Conservation (phyloP, 2,797 vertebrate genomes). For the Crypturellus tataupa region DNA sequence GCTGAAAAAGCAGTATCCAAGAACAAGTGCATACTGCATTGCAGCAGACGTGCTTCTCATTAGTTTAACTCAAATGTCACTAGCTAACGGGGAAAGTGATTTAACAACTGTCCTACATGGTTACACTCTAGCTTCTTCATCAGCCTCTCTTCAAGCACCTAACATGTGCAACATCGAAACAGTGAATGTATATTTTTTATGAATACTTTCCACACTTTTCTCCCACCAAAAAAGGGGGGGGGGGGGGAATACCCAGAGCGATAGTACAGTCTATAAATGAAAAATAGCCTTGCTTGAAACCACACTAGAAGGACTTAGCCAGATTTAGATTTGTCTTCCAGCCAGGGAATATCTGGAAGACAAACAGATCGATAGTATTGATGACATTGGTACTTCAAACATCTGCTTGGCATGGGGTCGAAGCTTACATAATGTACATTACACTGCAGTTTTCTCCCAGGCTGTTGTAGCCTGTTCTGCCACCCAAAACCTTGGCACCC, state of each 20-base stretch:
- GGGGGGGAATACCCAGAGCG: rapidly evolving
- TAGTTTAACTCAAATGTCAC: conserved; percentile 70
- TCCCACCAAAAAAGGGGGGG: rapidly evolving
- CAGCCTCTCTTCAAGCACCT: background rate
- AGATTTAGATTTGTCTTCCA: too few species aligned
- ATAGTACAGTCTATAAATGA: background rate
- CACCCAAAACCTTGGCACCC: rapidly evolving
- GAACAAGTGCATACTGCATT: conserved; percentile 68
- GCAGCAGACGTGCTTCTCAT: conserved; percentile 67
- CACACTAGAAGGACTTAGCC: background rate
- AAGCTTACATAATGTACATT: rapidly evolving
- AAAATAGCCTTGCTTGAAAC: background rate
- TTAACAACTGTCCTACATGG: conserved; percentile 35
- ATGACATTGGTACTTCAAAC: background rate
- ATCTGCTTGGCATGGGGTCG: background rate
- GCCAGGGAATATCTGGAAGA: background rate
- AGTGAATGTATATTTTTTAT: background rate
- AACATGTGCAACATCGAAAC: background rate
- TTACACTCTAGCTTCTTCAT: conserved; percentile 27
- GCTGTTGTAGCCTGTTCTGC: background rate
- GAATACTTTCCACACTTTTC: background rate
- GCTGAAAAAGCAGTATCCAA: conserved; percentile 47
- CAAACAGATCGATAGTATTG: rapidly evolving
- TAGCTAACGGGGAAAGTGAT: conserved; percentile 52
- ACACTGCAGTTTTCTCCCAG: rapidly evolving